These are phyloP conservation scores for Drosophila phalerata DNA, from an alignment of 2,888 invertebrate species.

Conservation along the genomic window DNA sequence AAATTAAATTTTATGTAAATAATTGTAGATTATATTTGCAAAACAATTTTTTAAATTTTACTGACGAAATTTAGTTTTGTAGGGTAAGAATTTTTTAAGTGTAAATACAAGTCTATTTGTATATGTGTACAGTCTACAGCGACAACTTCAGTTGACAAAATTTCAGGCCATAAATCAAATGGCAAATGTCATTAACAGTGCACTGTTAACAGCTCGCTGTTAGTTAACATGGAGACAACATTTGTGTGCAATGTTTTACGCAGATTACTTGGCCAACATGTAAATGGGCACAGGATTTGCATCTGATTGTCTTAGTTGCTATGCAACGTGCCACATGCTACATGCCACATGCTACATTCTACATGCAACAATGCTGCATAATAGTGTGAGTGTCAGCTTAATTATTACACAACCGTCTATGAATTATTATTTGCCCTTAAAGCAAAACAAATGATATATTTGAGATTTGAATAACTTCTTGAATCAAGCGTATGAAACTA, in stretches of 20 bases:
- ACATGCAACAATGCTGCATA: slow-evolving; percentile 4
- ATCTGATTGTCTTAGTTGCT: slow-evolving; percentile 40
- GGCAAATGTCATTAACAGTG: slow-evolving; percentile 21
- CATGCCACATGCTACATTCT: slow-evolving; percentile 4
- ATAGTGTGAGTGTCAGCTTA: slow-evolving; percentile 2
- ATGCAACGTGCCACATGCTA: slow-evolving; percentile 9
- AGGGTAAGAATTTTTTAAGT: no score
- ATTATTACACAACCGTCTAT: slow-evolving; percentile 26
- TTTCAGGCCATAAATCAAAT: slow-evolving; percentile 36
- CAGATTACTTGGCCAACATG: slow-evolving; percentile 22
- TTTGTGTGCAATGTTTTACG: slow-evolving; percentile 4
- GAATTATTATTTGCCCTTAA: slow-evolving; percentile 12
- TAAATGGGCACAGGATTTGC: slow-evolving; percentile 43
- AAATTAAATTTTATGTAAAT: no score
- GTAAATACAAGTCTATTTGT: neutral
- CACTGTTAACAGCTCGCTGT: slow-evolving; percentile 22
- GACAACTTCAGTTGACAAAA: slow-evolving; percentile 12
- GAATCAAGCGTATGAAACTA: neutral
- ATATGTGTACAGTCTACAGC: slow-evolving; percentile 15
- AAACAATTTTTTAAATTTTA: no score
- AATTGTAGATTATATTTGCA: no score
- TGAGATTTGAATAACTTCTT: slow-evolving; percentile 9
- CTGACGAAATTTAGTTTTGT: no score
- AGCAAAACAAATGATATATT: slow-evolving; percentile 8
- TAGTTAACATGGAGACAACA: slow-evolving; percentile 28